Percentiles rank a stretch among this genome's conserved stretches.
Conservation (phyloP, 2,113 vertebrate species). For the Chaetops frenatus region DNA sequence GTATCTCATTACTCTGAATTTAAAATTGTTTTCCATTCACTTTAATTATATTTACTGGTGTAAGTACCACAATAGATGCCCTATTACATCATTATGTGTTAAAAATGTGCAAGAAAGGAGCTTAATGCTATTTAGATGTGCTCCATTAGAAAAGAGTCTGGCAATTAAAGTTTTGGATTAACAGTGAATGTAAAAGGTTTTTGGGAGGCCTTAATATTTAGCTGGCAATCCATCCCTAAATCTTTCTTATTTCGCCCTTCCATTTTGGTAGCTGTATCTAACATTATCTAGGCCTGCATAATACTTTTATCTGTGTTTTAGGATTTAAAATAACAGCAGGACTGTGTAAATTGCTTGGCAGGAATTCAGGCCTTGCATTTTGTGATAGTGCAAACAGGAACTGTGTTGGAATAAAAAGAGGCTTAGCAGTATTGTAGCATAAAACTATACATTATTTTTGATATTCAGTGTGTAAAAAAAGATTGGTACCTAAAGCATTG, state of each 20-base stretch:
- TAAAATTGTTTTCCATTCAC: not conserved
- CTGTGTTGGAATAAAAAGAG: not conserved
- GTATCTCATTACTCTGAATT: not conserved
- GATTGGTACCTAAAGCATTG: not conserved
- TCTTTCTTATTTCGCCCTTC: not conserved
- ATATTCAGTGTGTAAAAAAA: not conserved
- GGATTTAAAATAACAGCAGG: not conserved
- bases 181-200: not conserved
- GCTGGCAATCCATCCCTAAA: not conserved
- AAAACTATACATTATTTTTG: not conserved
- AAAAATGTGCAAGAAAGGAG: conserved; percentile 13
- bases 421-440: not conserved
- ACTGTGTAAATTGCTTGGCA: not conserved
- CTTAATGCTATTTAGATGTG: not conserved
- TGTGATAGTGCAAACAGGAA: not conserved
- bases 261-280: not conserved
- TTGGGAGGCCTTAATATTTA: not conserved
- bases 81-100: not conserved
- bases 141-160: not conserved
- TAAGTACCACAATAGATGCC: not conserved
- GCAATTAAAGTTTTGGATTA: not conserved
- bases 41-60: not conserved
- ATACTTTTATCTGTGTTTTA: not conserved
- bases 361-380: not conserved
- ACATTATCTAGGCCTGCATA: not conserved